Evolutionary conservation across 2,888 invertebrate species (phyloP), one percentile per base, ranked within the genome.

Genomic region (Meghimatium bilineatum): DNA sequence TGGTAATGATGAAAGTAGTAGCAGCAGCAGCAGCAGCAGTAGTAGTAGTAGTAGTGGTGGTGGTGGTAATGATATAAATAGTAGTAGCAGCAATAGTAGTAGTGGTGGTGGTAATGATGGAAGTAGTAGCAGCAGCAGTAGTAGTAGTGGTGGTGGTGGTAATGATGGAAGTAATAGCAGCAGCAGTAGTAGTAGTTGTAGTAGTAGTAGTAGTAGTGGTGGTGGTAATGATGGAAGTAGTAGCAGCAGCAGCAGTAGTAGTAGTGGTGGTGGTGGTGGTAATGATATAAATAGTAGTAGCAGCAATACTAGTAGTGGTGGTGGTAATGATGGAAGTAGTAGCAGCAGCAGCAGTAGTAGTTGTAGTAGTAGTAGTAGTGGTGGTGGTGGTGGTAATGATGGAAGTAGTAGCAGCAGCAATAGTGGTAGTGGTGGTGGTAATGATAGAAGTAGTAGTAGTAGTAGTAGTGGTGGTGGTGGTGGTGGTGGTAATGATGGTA

Each of bases 71-170:
- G n/a, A n/a, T n/a, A n/a, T n/a, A n/a, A n/a, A n/a, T n/a, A n/a
- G n/a, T n/a, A n/a, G n/a, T n/a, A n/a, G n/a, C n/a, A n/a, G n/a
- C n/a, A n/a, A n/a, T n/a, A n/a, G n/a, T n/a, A n/a, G n/a, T n/a
- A n/a, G n/a, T n/a, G n/a, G n/a, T 71, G 72, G 72, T 80, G 72
- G 72, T 6, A 80, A 72, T 72, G 72, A 72, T 71, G 72, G 80
- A 44, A 72, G 80, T 72, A 74, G 80, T 80, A 80, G 80, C 36
- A 80, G 71, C 72, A 80, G 80, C 36, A 80, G 80, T 80, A 80
- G 80, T 71, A 75, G 80, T 80, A 80, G 80, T 12, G 72, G 80
- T 71, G 72, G 72, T 80, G 74, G 56, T 32, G 74, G 74, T 74
- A 74, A 74, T 72, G 74, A 74, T 74, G 49, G 74, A 44, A 74